A percentile compares a stretch with the other conserved stretches of the same genome.
These are phyloP conservation scores for Hephaestus fuliginosus DNA, from an alignment of 2,797 vertebrate genomes.

Conservation along the genomic window DNA sequence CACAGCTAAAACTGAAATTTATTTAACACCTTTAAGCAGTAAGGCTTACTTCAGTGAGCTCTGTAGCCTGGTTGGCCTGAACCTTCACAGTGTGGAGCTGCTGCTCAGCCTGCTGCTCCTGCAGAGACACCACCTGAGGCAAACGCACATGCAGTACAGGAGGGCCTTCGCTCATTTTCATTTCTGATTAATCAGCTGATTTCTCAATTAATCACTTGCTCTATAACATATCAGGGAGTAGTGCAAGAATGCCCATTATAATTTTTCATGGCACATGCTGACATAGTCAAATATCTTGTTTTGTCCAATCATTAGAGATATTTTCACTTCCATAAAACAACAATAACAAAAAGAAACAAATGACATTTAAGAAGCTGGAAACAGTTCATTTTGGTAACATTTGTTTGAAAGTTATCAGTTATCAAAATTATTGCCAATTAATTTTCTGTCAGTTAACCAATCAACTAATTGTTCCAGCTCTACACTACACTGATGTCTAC, in stretches of 20 bases:
- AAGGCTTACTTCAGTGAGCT: constrained; percentile 30
- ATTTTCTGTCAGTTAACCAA: neutral
- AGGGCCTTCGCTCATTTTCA: neutral
- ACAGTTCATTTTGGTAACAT: neutral
- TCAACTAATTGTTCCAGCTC: neutral
- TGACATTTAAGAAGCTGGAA: neutral
- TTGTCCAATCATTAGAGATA: neutral
- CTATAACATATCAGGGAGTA: neutral
- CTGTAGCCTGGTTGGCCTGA: neutral
- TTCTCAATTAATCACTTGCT: neutral
- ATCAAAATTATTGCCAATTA: neutral
- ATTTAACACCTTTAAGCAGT: neutral
- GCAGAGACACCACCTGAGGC: constrained; percentile 37
- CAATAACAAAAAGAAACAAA: neutral
- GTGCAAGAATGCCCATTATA: neutral
- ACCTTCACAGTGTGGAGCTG: neutral
- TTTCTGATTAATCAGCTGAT: neutral
- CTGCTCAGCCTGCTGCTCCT: constrained; percentile 11
- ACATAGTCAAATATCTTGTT: neutral
- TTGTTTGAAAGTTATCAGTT: neutral
- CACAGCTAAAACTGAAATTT: neutral
- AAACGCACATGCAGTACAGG: constrained; percentile 9
- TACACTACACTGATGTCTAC: neutral
- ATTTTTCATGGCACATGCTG: neutral
- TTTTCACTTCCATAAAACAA: neutral